Percentiles rank a stretch among this genome's conserved stretches.
Conservation (phyloP, 2,113 vertebrate genomes). For the Caretta caretta region DNA sequence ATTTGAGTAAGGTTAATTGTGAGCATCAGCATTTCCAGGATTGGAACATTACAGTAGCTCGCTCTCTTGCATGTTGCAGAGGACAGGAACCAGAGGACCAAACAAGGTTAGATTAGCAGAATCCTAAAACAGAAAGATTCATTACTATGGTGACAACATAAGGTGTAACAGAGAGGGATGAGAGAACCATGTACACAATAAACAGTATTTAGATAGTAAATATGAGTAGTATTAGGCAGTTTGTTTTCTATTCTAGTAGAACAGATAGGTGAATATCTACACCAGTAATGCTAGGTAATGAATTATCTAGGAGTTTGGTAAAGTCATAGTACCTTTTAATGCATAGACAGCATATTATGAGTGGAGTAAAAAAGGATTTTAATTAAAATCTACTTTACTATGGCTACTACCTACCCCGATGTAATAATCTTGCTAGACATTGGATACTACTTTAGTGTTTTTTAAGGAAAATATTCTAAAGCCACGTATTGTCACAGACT, state of each 20-base stretch:
- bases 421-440: not conserved
- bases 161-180: not conserved
- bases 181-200: not conserved
- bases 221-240: not conserved
- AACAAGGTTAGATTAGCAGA: not conserved
- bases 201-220: not conserved
- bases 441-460: not conserved
- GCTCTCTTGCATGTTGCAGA: not conserved
- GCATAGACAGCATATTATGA: not conserved
- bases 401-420: constrained; percentile 4
- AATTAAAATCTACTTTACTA: constrained; percentile 42
- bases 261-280: not conserved
- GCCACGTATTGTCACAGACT: not conserved
- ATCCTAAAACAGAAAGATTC: not conserved
- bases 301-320: not conserved
- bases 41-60: not conserved
- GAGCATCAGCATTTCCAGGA: not conserved
- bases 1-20: not conserved
- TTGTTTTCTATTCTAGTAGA: not conserved
- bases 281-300: not conserved
- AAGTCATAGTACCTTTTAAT: not conserved
- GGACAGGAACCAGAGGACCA: not conserved
- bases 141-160: not conserved
- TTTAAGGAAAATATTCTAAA: not conserved
- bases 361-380: constrained; percentile 27